phyloP scores from a whole-genome alignment of 2,888 invertebrate species.

The Amphipyra tragopoginis region DNA sequence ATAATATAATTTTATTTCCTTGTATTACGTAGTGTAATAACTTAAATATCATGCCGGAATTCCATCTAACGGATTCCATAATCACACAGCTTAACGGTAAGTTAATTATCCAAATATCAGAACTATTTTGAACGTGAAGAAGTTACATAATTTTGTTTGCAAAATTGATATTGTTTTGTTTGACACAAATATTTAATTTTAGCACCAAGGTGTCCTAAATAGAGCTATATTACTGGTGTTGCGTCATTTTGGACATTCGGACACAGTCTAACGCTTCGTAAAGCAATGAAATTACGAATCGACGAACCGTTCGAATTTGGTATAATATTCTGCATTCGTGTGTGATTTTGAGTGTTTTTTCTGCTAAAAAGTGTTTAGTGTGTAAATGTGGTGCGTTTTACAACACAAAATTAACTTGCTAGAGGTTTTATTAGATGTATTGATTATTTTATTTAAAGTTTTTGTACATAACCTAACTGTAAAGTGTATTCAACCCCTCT shows the following conservation, averaged over 20 bases:
- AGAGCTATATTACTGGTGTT: slow-evolving; percentile 65
- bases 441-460: slow-evolving; percentile 2
- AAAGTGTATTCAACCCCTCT: not conserved
- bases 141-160: slow-evolving; percentile 85
- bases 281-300: slow-evolving; percentile 63
- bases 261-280: slow-evolving; percentile 41
- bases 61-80: slow-evolving; percentile 79
- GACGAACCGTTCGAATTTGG: slow-evolving; percentile 71
- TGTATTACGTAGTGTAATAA: slow-evolving; percentile 21
- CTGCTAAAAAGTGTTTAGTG: slow-evolving; percentile 14
- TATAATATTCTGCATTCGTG: slow-evolving; percentile 56
- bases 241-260: slow-evolving; percentile 60
- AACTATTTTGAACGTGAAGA: slow-evolving; percentile 44
- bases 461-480: slow-evolving; percentile 38
- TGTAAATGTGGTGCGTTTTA: slow-evolving; percentile 20
- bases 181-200: slow-evolving; percentile 86
- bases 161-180: slow-evolving; percentile 73
- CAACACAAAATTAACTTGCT: slow-evolving; percentile 17
- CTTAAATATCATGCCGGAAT: slow-evolving; percentile 77
- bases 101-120: slow-evolving; percentile 47
- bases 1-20: slow-evolving; percentile 12
- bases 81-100: slow-evolving; percentile 81
- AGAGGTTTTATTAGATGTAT: slow-evolving; percentile 7
- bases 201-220: slow-evolving; percentile 78
- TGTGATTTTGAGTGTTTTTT: slow-evolving; percentile 48